phyloP scores from a whole-genome alignment of 2,888 invertebrate species.

The Drosophila formosana region DNA sequence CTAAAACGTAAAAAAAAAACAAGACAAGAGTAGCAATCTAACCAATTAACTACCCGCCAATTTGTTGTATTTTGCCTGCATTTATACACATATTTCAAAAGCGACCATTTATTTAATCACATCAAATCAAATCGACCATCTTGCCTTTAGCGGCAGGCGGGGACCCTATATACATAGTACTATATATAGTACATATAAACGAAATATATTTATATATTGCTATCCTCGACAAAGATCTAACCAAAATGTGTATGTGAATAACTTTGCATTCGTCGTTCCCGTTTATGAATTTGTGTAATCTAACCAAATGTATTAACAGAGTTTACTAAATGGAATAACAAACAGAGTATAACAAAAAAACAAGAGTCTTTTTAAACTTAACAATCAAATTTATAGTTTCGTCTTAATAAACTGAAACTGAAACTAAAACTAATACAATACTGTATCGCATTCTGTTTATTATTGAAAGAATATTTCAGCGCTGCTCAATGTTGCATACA shows the following conservation, averaged over 20 bases:
- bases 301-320: constrained; percentile 36
- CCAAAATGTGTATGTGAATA: constrained; percentile 23
- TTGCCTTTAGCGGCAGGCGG: constrained; percentile 14
- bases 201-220: constrained; percentile 13
- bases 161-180: constrained; percentile 6
- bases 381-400: constrained; percentile 56
- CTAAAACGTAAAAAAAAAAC: not conserved
- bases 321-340: constrained; percentile 21
- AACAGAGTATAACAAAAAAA: constrained; percentile 14
- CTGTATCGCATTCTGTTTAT: not conserved
- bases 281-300: constrained; percentile 12
- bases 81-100: constrained; percentile 31
- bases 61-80: constrained; percentile 48
- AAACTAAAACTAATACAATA: constrained; percentile 17
- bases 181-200: constrained; percentile 14
- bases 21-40: not conserved
- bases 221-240: constrained; percentile 5
- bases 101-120: constrained; percentile 11
- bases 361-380: not conserved
- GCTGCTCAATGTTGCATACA: constrained; percentile 96
- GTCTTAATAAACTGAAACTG: constrained; percentile 68
- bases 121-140: constrained; percentile 10
- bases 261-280: constrained; percentile 29
- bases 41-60: constrained; percentile 27
- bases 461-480: constrained; percentile 97